Conservation (phyloP, 23 tunicate genomes). For the Botrylloides violaceus region DNA sequence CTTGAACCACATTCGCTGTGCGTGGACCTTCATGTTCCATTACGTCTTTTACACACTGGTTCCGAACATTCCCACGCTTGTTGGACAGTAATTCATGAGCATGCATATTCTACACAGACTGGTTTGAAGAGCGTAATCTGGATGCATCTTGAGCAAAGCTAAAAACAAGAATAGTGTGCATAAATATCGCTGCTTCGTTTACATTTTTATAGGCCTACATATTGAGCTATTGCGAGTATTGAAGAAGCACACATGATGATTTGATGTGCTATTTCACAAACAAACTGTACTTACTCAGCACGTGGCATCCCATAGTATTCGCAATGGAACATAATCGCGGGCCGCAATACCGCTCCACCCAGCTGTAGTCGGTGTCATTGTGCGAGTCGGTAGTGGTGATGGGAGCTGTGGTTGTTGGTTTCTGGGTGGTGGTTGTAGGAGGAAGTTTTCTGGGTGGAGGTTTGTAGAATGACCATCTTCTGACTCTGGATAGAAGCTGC, state of each 20-base stretch:
- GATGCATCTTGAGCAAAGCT: too few species aligned
- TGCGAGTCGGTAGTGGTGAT: not conserved
- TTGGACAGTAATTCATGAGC: not conserved
- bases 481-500: not conserved
- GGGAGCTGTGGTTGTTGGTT: not conserved
- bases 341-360: not conserved
- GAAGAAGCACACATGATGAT: too few species aligned
- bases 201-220: too few species aligned
- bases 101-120: not conserved
- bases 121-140: not conserved
- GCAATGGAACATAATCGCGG: not conserved
- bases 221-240: too few species aligned
- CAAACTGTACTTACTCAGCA: not conserved
- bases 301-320: not conserved
- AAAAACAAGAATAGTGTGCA: too few species aligned
- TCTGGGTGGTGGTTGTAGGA: not conserved
- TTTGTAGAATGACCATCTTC: not conserved
- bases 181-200: too few species aligned
- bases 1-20: too few species aligned
- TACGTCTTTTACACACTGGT: not conserved
- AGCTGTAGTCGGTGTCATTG: too few species aligned
- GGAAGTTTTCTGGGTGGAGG: not conserved
- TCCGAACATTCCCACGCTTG: not conserved
- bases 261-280: too few species aligned
- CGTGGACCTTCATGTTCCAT: too few species aligned